A percentile compares a stretch with the other conserved stretches of the same genome.
phyloP scores from a whole-genome alignment of 2,113 vertebrate genomes.

The Hippocampus abdominalis region DNA sequence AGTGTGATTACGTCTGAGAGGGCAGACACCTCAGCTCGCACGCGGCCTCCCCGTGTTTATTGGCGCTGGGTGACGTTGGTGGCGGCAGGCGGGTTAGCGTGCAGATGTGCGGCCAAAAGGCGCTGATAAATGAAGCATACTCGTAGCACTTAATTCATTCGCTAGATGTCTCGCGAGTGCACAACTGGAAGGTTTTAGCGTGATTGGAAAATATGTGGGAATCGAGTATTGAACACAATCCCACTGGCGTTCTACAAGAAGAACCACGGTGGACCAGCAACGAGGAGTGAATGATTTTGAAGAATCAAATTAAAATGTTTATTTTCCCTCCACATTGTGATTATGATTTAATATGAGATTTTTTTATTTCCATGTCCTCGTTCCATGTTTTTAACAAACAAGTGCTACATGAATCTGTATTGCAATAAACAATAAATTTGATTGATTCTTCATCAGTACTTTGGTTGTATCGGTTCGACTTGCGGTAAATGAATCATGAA shows the following conservation, averaged over 20 bases:
- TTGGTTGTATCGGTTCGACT: no score
- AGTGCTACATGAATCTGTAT: no score
- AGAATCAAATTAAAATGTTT: no score
- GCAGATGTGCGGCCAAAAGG: conserved; percentile 10
- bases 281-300: no score
- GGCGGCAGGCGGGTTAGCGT: conserved; percentile 14
- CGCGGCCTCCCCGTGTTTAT: conserved; percentile 56
- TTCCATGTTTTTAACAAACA: no score
- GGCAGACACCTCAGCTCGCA: conserved; percentile 66
- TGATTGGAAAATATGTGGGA: conserved; percentile 30
- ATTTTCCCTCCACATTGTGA: no score
- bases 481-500: no score
- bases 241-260: neutral
- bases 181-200: conserved; percentile 24
- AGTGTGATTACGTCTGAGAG: conserved; percentile 68
- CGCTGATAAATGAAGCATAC: conserved; percentile 31
- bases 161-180: conserved; percentile 24
- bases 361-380: no score
- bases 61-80: conserved; percentile 35
- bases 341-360: no score
- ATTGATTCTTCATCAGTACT: no score
- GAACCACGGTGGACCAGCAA: neutral
- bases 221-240: neutral
- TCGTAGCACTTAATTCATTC: conserved; percentile 14
- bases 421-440: no score